Evolutionary conservation across 2,113 vertebrate species (phyloP), one percentile per base, ranked within the genome.

Genomic region (Solenodon paradoxus): DNA sequence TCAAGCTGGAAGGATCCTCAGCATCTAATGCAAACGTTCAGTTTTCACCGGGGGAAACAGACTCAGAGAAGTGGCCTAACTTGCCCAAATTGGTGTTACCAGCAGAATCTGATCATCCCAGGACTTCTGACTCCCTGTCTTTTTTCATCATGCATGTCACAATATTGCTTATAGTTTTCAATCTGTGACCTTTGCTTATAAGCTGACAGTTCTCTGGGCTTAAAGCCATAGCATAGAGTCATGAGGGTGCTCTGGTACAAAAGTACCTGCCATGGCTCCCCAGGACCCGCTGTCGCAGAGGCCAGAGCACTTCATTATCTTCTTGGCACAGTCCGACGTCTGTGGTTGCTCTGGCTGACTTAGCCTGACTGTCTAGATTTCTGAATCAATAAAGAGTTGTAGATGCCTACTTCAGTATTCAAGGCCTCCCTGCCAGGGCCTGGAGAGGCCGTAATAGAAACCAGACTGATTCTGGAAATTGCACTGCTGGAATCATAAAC

Each of bases 341-440:
- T 96, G 95, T 74, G 97, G 95, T 88, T 78, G 66, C 78, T 72
- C 95, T 40, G 8, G 90, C 89, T 53, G 66, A 55, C 95, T 97
- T 90, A 88, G 87, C 92, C 85, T 92, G 81, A 77, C 87, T 74
- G 63, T 88, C 90, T 92, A 30, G 71, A 82, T 90, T 96, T 96
- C 92, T 74, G 92, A 96, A 97, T 97, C 96, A 96, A 94, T 97
- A 96, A 90, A 96, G 88, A 97, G 80, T 97, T 97, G 92, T 92
- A 90, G 93, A 69, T 92, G 63, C 49, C 24, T 35, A 3, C 71
- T 90, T 84, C 47, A 47, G 42, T 35, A 59, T 53, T 63, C 38
- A 68, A 42, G 61, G 61, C 90, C 93, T 97, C 80, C 75, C 84
- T 90, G 69, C 82, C 79, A 74, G 42, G 38, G 45, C 11, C 78